These are phyloP conservation scores for Pelodytes ibericus DNA, from an alignment of 2,797 vertebrate species.

Conservation along the genomic window DNA sequence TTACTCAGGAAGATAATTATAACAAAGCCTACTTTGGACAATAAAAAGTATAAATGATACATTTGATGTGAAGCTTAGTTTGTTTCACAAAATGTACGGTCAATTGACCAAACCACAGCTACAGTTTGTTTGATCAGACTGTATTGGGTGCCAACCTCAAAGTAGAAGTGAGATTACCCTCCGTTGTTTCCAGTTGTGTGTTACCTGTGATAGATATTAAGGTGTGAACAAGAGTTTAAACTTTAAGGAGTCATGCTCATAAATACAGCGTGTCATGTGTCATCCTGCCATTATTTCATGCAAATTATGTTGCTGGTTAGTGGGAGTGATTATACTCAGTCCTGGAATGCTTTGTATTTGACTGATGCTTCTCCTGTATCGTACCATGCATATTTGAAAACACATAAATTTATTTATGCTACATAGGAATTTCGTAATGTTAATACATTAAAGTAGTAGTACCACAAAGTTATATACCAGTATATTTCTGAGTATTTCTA, in stretches of 20 bases:
- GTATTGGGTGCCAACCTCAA: neutral
- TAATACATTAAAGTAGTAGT: neutral
- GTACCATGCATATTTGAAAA: neutral
- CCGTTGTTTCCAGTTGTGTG: neutral
- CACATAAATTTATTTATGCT: neutral
- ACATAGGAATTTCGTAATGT: neutral
- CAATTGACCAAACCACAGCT: too few species aligned
- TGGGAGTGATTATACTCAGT: constrained; percentile 4
- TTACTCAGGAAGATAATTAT: too few species aligned
- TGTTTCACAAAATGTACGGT: too few species aligned
- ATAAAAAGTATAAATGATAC: too few species aligned
- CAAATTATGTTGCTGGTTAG: neutral
- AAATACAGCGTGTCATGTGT: constrained; percentile 24
- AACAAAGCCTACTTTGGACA: too few species aligned
- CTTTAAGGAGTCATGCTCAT: constrained; percentile 19
- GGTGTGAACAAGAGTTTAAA: constrained; percentile 4
- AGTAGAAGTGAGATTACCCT: neutral
- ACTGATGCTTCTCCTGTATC: neutral
- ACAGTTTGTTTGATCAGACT: too few species aligned
- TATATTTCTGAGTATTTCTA: neutral
- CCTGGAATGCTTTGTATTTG: constrained; percentile 9
- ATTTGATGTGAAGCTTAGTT: too few species aligned
- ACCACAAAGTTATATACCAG: neutral
- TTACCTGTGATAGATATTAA: neutral
- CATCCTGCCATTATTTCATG: neutral